Evolutionary conservation across 2,113 vertebrate species (phyloP).

Genomic region (Eptatretus burgeri): DNA sequence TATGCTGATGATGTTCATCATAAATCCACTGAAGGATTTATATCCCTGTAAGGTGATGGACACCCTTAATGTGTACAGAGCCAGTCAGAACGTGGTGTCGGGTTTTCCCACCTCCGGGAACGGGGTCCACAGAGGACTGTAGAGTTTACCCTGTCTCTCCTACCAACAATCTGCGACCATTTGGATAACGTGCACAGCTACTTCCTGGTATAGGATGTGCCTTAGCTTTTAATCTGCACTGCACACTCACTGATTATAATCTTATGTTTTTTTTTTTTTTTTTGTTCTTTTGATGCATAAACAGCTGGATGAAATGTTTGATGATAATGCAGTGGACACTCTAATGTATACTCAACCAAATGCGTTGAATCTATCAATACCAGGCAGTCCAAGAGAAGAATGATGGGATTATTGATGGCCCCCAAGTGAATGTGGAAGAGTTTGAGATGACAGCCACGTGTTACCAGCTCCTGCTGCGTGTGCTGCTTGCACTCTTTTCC

Average conservation of each 20-base stretch:
- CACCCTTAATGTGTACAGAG: slow-evolving; percentile 20
- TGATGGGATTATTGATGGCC: slow-evolving; percentile 20
- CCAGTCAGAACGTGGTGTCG: slow-evolving; percentile 27
- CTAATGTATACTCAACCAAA: slow-evolving; percentile 8
- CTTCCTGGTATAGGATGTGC: slow-evolving; percentile 34
- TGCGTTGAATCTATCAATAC: slow-evolving; percentile 10
- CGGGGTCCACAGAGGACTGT: slow-evolving; percentile 32
- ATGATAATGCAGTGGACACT: slow-evolving; percentile 1
- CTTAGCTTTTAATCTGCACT: too few species aligned
- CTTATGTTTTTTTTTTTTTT: background rate
- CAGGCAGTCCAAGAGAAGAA: slow-evolving; percentile 29
- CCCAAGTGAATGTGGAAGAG: slow-evolving; percentile 24
- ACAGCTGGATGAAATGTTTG: slow-evolving; percentile 4
- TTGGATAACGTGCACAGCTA: slow-evolving; percentile 80
- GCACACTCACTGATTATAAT: too few species aligned
- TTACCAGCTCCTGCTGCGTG: slow-evolving; percentile 43
- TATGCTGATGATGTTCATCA: too few species aligned
- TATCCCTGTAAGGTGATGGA: slow-evolving; percentile 4
- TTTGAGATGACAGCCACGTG: slow-evolving; percentile 35
- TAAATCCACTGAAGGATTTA: too few species aligned
- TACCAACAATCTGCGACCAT: slow-evolving; percentile 51
- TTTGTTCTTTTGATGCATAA: background rate
- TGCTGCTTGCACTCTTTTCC: slow-evolving; percentile 35
- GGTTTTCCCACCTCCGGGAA: slow-evolving; percentile 62
- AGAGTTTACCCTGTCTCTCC: slow-evolving; percentile 21